Evolutionary conservation across 2,888 invertebrate species (phyloP).

Genomic region (Caenorhabditis parvicauda): DNA sequence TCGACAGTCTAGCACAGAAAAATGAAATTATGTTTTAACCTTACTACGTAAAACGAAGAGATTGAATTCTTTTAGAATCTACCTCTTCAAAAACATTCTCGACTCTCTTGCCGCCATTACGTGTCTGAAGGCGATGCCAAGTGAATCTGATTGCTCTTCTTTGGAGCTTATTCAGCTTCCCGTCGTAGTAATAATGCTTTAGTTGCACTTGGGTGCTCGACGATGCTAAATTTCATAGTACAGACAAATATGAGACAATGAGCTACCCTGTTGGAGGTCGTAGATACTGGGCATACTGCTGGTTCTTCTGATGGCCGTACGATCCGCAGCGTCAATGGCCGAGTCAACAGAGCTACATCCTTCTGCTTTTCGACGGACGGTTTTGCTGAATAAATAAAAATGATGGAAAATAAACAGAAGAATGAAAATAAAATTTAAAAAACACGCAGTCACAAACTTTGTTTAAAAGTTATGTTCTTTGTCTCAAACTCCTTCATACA

Average conservation of each 20-base stretch:
- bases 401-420: no score
- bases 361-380: conserved; percentile 56
- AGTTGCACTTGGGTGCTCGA: conserved; percentile 13
- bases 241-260: conserved; percentile 4
- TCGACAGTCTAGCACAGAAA: no score
- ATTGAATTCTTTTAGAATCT: no score
- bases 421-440: no score
- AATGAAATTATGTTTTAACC: no score
- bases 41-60: no score
- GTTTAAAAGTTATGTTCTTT: no score
- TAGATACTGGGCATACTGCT: conserved; percentile 60
- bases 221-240: conserved; percentile 10
- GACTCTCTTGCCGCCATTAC: conserved; percentile 61
- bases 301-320: conserved; percentile 40
- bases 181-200: conserved; percentile 59
- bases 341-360: conserved; percentile 39
- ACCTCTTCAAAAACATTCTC: conserved; percentile 61
- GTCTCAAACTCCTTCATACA: no score
- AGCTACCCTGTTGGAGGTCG: conserved; percentile 39
- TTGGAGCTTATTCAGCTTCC: conserved; percentile 56
- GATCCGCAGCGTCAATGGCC: conserved; percentile 21
- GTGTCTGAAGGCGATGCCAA: conserved; percentile 59
- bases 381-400: conserved; percentile 38
- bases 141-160: conserved; percentile 57
- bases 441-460: no score